Evolutionary conservation across 2,113 vertebrate species (phyloP).

Genomic region (Rhinoderma darwinii): DNA sequence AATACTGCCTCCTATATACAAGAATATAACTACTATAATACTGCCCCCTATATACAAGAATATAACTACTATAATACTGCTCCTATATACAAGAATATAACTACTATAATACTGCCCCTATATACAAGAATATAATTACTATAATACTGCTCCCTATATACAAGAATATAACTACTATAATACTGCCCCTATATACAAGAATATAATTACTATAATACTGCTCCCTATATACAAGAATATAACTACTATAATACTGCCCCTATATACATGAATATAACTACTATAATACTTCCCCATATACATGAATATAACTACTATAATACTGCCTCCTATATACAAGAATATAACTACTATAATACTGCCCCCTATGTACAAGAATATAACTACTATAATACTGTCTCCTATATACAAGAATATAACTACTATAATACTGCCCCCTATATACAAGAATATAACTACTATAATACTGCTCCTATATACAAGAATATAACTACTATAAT

Average conservation of each 20-base stretch:
- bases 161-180: slow-evolving; percentile 2
- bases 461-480: too few relatives aligned
- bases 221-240: too few relatives aligned
- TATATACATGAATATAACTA: neutral
- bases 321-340: neutral
- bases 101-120: neutral
- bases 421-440: neutral
- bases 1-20: neutral
- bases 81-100: too few relatives aligned
- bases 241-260: slow-evolving; percentile 1
- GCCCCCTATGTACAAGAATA: neutral
- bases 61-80: too few relatives aligned
- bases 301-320: slow-evolving; percentile 5
- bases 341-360: slow-evolving; percentile 14
- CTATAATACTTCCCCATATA: neutral
- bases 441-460: too few relatives aligned
- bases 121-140: neutral
- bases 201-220: slow-evolving; percentile 2
- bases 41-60: too few relatives aligned
- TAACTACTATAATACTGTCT: slow-evolving; percentile 14
- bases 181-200: neutral
- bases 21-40: too few relatives aligned
- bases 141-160: neutral
- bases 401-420: neutral
- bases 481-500: too few relatives aligned